These are phyloP conservation scores for Xanthia icteritia DNA, from an alignment of 2,888 invertebrate genomes.

Conservation along the genomic window DNA sequence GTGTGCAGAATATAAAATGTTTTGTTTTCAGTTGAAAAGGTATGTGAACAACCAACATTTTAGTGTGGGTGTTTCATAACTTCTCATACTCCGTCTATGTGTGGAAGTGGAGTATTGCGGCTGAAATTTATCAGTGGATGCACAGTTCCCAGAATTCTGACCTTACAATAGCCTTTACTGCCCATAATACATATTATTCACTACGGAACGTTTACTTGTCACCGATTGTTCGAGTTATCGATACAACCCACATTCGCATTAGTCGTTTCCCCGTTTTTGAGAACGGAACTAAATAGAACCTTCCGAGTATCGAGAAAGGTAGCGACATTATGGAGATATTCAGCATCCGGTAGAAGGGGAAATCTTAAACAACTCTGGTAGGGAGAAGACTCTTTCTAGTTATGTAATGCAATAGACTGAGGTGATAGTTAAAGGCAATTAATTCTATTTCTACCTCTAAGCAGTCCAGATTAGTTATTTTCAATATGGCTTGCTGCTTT, in stretches of 20 bases:
- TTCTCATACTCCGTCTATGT: background rate
- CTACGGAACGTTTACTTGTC: slow-evolving; percentile 42
- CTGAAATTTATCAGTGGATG: slow-evolving; percentile 26
- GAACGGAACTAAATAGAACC: slow-evolving; percentile 13
- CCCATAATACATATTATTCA: slow-evolving; percentile 34
- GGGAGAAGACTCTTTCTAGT: background rate
- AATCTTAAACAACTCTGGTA: background rate
- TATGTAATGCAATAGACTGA: background rate
- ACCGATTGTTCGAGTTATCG: slow-evolving; percentile 54
- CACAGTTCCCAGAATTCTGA: slow-evolving; percentile 20
- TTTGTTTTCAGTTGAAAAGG: slow-evolving; percentile 21
- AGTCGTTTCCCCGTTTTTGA: slow-evolving; percentile 35
- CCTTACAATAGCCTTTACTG: slow-evolving; percentile 32
- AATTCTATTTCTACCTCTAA: background rate
- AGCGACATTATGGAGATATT: slow-evolving; percentile 12
- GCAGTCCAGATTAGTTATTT: background rate
- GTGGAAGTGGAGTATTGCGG: background rate
- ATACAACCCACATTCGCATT: slow-evolving; percentile 52
- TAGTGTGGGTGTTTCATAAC: background rate
- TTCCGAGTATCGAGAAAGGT: background rate
- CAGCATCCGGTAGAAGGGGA: too few relatives aligned
- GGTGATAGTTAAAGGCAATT: background rate
- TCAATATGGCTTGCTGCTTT: background rate
- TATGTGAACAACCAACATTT: background rate
- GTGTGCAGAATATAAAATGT: slow-evolving; percentile 40